Percentiles rank a stretch among this genome's conserved stretches.
These are phyloP conservation scores for Proctacanthus coquilletti DNA, from an alignment of 1,140 invertebrate genomes.

Conservation along the genomic window DNA sequence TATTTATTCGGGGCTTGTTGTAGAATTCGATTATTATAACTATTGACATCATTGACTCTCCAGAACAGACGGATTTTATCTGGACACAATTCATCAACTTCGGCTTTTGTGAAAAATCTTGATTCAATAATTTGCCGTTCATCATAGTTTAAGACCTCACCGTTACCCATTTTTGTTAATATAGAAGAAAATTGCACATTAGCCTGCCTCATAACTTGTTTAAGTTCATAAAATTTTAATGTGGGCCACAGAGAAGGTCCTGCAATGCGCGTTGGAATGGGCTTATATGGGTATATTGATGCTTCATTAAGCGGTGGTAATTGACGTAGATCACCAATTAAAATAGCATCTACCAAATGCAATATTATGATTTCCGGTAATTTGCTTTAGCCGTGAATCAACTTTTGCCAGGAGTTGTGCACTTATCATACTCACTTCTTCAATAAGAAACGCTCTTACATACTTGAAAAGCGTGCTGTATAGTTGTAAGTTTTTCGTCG, in stretches of 20 bases:
- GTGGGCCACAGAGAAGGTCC: slow-evolving; percentile 12
- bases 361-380: neutral
- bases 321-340: neutral
- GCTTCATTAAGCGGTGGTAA: slow-evolving; percentile 10
- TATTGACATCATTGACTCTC: no score
- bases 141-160: neutral
- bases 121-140: neutral
- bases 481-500: no score
- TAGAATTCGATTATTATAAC: no score
- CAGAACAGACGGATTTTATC: no score
- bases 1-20: no score
- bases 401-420: slow-evolving; percentile 6
- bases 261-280: no score
- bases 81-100: no score
- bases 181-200: slow-evolving; percentile 11
- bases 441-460: slow-evolving; percentile 5
- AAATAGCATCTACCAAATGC: slow-evolving; percentile 7
- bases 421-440: slow-evolving; percentile 10
- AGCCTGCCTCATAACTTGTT: slow-evolving; percentile 13
- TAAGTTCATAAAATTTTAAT: slow-evolving; percentile 12
- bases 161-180: slow-evolving; percentile 16
- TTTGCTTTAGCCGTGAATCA: slow-evolving; percentile 4
- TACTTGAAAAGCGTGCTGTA: no score
- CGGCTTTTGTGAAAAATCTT: no score
- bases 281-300: slow-evolving; percentile 10